phyloP scores from a whole-genome alignment of 35 echinoderm and acorn worm genomes.

The Apostichopus japonicus region DNA sequence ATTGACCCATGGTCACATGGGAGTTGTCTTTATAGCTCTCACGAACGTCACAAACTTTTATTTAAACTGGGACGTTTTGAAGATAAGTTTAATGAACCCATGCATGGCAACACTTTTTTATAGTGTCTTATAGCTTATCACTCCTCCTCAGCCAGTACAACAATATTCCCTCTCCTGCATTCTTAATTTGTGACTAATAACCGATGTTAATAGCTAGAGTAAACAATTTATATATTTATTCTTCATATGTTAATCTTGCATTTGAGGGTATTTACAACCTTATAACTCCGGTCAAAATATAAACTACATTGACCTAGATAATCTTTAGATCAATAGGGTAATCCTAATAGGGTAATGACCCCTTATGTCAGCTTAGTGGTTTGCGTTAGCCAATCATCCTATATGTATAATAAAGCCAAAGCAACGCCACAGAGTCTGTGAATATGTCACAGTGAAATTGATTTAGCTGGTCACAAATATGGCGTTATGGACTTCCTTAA shows the following conservation, averaged over 20 bases:
- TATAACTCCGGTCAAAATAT: not conserved
- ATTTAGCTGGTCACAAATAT: too few species aligned
- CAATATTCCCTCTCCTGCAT: too few species aligned
- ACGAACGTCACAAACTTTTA: constrained; percentile 28
- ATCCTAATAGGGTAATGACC: not conserved
- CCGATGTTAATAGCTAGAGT: not conserved
- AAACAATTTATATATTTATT: not conserved
- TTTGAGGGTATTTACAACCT: not conserved
- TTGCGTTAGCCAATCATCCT: not conserved
- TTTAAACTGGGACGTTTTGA: not conserved
- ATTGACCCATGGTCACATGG: not conserved
- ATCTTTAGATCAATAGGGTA: not conserved
- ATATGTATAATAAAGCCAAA: not conserved
- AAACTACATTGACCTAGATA: not conserved
- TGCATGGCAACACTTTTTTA: not conserved
- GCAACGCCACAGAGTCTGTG: not conserved
- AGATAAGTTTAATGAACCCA: constrained; percentile 33
- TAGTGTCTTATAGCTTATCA: not conserved
- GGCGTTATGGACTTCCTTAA: too few species aligned
- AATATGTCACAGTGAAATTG: not conserved
- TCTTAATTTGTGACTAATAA: not conserved
- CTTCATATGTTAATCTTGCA: not conserved
- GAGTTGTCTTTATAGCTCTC: not conserved
- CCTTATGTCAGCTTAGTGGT: not conserved
- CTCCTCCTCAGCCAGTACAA: not conserved